Evolutionary conservation across 2,888 invertebrate genomes (phyloP).

Genomic region (Hemicrepidius hirtus): DNA sequence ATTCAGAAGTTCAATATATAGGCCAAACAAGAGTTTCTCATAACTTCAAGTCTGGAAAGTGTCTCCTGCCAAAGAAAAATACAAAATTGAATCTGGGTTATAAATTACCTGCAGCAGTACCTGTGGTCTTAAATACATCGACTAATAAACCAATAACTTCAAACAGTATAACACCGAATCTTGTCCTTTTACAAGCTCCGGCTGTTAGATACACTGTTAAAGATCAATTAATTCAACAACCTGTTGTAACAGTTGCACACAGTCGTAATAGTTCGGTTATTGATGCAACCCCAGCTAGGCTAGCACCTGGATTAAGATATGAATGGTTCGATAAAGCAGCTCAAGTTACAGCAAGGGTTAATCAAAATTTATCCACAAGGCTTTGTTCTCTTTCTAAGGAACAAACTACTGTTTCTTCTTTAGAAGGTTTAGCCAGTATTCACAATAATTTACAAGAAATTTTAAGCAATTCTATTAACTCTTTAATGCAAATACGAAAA

Average conservation of each 20-base stretch:
- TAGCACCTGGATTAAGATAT: constrained; percentile 61
- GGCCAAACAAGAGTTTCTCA: constrained; percentile 2
- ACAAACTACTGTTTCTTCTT: constrained; percentile 72
- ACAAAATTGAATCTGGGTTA: constrained; percentile 1
- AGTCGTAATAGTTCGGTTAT: constrained; percentile 6
- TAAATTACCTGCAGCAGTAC: constrained; percentile 2
- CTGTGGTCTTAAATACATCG: constrained; percentile 11
- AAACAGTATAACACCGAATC: background rate
- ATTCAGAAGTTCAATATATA: constrained; percentile 9
- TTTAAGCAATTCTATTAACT: constrained; percentile 74
- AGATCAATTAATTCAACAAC: background rate
- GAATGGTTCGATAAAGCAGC: constrained; percentile 79
- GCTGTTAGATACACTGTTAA: background rate
- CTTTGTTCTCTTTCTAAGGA: constrained; percentile 74
- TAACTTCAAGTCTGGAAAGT: background rate
- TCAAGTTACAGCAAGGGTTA: constrained; percentile 75
- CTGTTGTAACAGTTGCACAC: constrained; percentile 7
- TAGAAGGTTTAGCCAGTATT: constrained; percentile 74
- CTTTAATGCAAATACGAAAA: constrained; percentile 75
- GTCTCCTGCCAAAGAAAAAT: background rate
- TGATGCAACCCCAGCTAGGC: constrained; percentile 32
- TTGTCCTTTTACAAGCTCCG: background rate
- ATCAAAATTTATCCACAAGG: constrained; percentile 75
- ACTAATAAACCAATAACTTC: background rate
- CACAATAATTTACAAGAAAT: constrained; percentile 76